Conservation (phyloP, 2,797 vertebrate genomes). For the Ispidina picta region DNA sequence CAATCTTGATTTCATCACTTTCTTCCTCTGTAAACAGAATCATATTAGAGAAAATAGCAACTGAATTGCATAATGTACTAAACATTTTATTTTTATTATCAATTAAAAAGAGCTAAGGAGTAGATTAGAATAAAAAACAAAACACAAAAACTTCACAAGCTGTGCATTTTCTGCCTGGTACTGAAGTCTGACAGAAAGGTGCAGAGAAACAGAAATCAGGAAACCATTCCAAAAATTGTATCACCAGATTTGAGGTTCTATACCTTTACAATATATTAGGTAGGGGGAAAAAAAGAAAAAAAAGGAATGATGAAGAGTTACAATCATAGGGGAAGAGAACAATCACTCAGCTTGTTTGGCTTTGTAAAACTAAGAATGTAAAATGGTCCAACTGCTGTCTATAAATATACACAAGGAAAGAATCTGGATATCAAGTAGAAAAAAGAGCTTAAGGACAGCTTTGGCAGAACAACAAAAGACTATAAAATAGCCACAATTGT, state of each 20-base stretch:
- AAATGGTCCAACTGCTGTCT: not conserved
- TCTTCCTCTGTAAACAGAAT: constrained; percentile 84
- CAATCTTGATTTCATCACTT: constrained; percentile 90
- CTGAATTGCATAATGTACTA: not conserved
- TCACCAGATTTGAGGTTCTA: not conserved
- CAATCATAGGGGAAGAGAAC: not conserved
- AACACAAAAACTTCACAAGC: not conserved
- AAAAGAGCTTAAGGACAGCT: not conserved
- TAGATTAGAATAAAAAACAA: not conserved
- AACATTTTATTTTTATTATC: not conserved
- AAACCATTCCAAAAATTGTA: not conserved
- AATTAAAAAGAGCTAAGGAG: not conserved
- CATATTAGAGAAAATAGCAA: not conserved
- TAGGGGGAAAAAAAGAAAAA: not conserved
- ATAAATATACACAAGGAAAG: not conserved
- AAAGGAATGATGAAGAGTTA: not conserved
- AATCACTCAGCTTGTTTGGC: not conserved
- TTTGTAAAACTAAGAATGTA: not conserved
- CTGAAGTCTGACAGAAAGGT: not conserved
- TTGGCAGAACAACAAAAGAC: not conserved
- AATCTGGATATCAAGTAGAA: not conserved
- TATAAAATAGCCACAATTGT: not conserved
- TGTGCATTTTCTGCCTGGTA: not conserved
- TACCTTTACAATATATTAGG: not conserved
- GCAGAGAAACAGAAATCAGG: not conserved